Conservation (phyloP, 2,888 invertebrate species). For the Agriotes lineatus region DNA sequence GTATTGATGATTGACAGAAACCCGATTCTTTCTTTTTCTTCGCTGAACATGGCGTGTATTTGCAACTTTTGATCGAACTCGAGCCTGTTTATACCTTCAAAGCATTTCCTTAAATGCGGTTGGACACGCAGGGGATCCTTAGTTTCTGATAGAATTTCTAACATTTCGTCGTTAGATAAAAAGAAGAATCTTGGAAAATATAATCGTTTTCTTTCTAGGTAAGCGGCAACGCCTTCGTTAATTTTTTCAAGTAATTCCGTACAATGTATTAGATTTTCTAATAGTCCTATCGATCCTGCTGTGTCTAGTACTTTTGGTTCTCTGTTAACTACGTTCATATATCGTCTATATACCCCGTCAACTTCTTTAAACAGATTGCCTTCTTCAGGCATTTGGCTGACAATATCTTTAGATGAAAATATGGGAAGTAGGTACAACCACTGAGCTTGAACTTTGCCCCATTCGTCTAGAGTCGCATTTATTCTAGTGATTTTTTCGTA, state of each 20-base stretch:
- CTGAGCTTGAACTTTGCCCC: slow-evolving; percentile 87
- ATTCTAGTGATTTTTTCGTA: slow-evolving; percentile 80
- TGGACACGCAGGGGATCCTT: slow-evolving; percentile 88
- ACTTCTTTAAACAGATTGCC: slow-evolving; percentile 82
- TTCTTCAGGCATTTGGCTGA: slow-evolving; percentile 88
- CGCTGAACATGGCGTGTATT: slow-evolving; percentile 83
- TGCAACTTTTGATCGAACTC: slow-evolving; percentile 79
- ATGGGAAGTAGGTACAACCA: slow-evolving; percentile 91
- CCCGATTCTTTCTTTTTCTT: slow-evolving; percentile 79
- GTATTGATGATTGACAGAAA: slow-evolving; percentile 75
- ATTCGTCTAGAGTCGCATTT: slow-evolving; percentile 82
- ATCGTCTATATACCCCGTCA: slow-evolving; percentile 75
- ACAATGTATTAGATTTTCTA: slow-evolving; percentile 79
- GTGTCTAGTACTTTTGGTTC: slow-evolving; percentile 77
- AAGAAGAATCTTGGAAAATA: slow-evolving; percentile 92
- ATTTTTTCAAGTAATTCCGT: slow-evolving; percentile 81
- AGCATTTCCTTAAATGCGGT: slow-evolving; percentile 89
- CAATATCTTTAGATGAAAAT: slow-evolving; percentile 88
- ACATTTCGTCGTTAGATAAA: slow-evolving; percentile 90
- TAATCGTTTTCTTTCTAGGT: slow-evolving; percentile 86
- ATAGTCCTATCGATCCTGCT: slow-evolving; percentile 75
- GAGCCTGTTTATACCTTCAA: slow-evolving; percentile 85
- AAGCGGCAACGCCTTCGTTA: slow-evolving; percentile 85
- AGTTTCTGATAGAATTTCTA: slow-evolving; percentile 91
- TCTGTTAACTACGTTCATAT: slow-evolving; percentile 73